A percentile compares a stretch with the other conserved stretches of the same genome.
Evolutionary conservation across 2,797 vertebrate genomes (phyloP).

Genomic region (Rhabdophis nuchalis): DNA sequence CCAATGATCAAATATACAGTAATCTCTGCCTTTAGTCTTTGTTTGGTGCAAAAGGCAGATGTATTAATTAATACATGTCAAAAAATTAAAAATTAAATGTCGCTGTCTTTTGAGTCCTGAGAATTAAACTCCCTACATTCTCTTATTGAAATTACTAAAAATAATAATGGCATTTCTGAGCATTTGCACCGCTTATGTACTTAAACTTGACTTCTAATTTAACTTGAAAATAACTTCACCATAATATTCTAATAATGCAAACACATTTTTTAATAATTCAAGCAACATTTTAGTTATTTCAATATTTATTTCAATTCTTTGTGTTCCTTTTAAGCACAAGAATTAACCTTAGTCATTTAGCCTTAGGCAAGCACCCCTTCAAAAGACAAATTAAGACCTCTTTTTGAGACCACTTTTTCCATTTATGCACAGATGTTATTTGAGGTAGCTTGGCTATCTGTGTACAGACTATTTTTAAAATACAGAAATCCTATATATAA

Average conservation of each 20-base stretch:
- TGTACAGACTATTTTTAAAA: neutral
- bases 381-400: neutral
- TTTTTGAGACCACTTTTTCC: neutral
- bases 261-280: neutral
- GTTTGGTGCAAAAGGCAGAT: constrained; percentile 17
- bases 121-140: neutral
- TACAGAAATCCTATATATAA: neutral
- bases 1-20: neutral
- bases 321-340: neutral
- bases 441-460: neutral
- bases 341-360: neutral
- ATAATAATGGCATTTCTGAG: neutral
- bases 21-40: neutral
- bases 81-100: neutral
- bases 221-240: neutral
- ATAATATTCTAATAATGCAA: neutral
- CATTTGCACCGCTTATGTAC: neutral
- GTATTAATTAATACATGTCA: constrained; percentile 11
- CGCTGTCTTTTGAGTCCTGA: neutral
- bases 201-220: neutral
- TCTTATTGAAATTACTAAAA: neutral
- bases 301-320: neutral
- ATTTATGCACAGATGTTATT: neutral
- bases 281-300: neutral
- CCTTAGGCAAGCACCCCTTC: neutral